Evolutionary conservation across 1,140 invertebrate genomes (phyloP).

Genomic region (Anoplophora glabripennis): DNA sequence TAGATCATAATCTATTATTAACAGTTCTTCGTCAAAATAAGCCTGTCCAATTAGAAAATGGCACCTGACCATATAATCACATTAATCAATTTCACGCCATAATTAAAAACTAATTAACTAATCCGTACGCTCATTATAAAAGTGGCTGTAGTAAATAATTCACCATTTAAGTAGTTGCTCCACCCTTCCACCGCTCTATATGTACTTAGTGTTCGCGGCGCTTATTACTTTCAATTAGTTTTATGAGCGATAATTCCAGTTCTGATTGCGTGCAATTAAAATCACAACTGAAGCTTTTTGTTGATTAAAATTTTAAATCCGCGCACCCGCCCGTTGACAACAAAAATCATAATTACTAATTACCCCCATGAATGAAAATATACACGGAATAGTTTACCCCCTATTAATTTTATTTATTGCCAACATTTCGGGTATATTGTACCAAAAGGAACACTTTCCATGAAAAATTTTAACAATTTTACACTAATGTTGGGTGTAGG

Average conservation of each 20-base stretch:
- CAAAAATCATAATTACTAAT: no score
- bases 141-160: constrained; percentile 16
- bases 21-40: no score
- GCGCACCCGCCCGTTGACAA: constrained; percentile 14
- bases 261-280: constrained; percentile 35
- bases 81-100: constrained; percentile 19
- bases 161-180: constrained; percentile 13
- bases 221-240: constrained; percentile 39
- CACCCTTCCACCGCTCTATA: background rate
- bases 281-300: constrained; percentile 33
- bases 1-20: no score
- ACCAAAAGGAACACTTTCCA: no score
- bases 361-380: no score
- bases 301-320: constrained; percentile 32
- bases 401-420: no score
- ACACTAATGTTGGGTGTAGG: no score
- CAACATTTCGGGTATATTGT: no score
- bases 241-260: constrained; percentile 26
- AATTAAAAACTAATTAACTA: constrained; percentile 21
- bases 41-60: no score
- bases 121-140: constrained; percentile 14
- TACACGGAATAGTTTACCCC: no score
- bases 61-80: background rate
- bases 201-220: constrained; percentile 21
- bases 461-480: no score